Conservation (phyloP, 2,113 vertebrate genomes). For the Brachirus orientalis region DNA sequence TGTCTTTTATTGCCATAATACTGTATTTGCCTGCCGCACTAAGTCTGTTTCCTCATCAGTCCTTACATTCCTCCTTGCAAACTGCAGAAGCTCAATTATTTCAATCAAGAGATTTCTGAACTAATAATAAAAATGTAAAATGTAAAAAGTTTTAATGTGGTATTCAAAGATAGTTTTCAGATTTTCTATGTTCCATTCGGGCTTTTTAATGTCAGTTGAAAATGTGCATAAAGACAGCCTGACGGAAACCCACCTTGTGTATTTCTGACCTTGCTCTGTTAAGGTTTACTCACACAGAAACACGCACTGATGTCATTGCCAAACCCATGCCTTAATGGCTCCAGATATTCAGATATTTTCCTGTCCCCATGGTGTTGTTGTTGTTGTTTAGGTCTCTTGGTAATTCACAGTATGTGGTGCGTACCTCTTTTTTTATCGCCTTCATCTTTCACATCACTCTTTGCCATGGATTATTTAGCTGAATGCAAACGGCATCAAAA, state of each 20-base stretch:
- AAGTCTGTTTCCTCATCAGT: too few relatives aligned
- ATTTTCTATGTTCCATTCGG: too few relatives aligned
- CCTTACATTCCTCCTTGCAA: too few relatives aligned
- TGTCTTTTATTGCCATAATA: too few relatives aligned
- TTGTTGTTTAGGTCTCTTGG: conserved; percentile 22
- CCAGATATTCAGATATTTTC: conserved; percentile 57
- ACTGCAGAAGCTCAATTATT: too few relatives aligned
- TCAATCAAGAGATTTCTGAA: too few relatives aligned
- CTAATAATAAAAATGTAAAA: too few relatives aligned
- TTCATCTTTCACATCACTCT: conserved; percentile 13
- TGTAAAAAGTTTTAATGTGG: too few relatives aligned
- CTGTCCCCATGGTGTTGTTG: conserved; percentile 43
- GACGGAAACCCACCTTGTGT: background rate
- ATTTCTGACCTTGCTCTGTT: conserved; percentile 4
- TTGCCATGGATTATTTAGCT: conserved; percentile 19
- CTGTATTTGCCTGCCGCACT: too few relatives aligned
- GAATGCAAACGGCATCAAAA: conserved; percentile 12
- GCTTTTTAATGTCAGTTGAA: too few relatives aligned
- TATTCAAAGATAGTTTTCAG: too few relatives aligned
- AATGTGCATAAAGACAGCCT: too few relatives aligned
- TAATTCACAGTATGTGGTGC: conserved; percentile 18
- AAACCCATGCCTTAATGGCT: conserved; percentile 51
- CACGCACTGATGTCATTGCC: conserved; percentile 38
- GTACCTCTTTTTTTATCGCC: conserved; percentile 40
- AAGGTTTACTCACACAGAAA: conserved; percentile 46